A percentile compares a stretch with the other conserved stretches of the same genome.
Evolutionary conservation across 2,888 invertebrate genomes (phyloP).

Genomic region (Diarsia dahlii): DNA sequence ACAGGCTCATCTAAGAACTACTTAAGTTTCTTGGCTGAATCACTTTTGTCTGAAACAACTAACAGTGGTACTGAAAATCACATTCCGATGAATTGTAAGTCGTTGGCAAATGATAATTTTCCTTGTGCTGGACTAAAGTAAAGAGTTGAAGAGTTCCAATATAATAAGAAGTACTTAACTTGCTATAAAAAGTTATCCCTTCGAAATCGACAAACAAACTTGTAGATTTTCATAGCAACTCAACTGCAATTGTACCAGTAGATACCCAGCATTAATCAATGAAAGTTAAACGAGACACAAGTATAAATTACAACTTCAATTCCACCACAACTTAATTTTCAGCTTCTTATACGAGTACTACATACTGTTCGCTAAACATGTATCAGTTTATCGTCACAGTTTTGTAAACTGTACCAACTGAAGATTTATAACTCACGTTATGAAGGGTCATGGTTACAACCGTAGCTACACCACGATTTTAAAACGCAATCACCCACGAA

Average conservation of each 20-base stretch:
- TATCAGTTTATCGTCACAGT: constrained; percentile 7
- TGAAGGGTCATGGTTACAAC: constrained; percentile 56
- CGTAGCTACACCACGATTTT: constrained; percentile 61
- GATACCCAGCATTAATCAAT: neutral
- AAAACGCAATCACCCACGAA: constrained; percentile 79
- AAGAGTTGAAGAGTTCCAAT: neutral
- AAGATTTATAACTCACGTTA: constrained; percentile 54
- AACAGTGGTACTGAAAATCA: neutral
- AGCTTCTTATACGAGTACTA: neutral
- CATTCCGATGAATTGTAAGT: neutral
- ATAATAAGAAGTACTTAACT: neutral
- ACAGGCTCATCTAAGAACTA: neutral
- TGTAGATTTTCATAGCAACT: neutral
- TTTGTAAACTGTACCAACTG: constrained; percentile 23
- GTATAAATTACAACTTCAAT: neutral
- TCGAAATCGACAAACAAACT: neutral
- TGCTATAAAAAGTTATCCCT: neutral
- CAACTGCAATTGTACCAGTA: neutral
- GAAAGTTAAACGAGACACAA: neutral
- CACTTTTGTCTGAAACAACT: neutral
- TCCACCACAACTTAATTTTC: neutral
- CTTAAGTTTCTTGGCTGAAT: neutral
- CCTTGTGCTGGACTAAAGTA: neutral
- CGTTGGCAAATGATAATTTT: neutral
- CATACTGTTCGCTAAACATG: neutral